Conservation (phyloP, 2,888 invertebrate species). For the Rhodophaea formosa region DNA sequence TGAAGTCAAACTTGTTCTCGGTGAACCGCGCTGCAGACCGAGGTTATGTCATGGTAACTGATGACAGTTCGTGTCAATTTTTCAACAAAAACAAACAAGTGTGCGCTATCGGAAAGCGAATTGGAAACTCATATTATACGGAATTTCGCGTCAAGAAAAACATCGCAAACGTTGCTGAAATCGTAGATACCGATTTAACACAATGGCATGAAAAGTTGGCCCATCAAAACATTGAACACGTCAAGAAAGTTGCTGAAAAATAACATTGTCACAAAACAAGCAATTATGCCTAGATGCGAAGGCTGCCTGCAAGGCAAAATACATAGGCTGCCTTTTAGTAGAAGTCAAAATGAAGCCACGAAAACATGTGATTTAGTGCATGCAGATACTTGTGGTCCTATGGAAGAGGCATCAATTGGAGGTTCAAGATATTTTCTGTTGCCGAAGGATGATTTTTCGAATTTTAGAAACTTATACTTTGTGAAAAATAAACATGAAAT, state of each 20-base stretch:
- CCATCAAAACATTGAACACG: slow-evolving; percentile 7
- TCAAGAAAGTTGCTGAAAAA: background rate
- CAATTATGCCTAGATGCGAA: background rate
- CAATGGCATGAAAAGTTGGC: slow-evolving; percentile 9
- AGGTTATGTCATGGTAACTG: slow-evolving; percentile 32
- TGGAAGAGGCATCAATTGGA: slow-evolving; percentile 18
- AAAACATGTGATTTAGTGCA: slow-evolving; percentile 17
- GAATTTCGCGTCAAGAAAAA: slow-evolving; percentile 26
- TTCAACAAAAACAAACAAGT: slow-evolving; percentile 23
- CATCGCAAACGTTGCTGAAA: slow-evolving; percentile 16
- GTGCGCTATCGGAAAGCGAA: slow-evolving; percentile 29
- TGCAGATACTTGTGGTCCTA: slow-evolving; percentile 21
- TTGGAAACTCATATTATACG: slow-evolving; percentile 23
- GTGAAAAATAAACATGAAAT: too few species aligned
- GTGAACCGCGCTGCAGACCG: slow-evolving; percentile 26
- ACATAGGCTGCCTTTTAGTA: slow-evolving; percentile 13
- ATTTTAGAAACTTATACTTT: too few species aligned
- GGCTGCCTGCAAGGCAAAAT: slow-evolving; percentile 10
- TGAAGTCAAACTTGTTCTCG: slow-evolving; percentile 28
- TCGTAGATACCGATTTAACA: slow-evolving; percentile 12
- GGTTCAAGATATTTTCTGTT: slow-evolving; percentile 20
- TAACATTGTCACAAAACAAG: slow-evolving; percentile 1
- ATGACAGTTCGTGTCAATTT: slow-evolving; percentile 26
- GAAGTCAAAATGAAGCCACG: background rate
- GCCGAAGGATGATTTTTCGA: slow-evolving; percentile 19